Base-by-base conservation (phyloP, 2,888 invertebrate species). In the Metacarcinus magister region DNA sequence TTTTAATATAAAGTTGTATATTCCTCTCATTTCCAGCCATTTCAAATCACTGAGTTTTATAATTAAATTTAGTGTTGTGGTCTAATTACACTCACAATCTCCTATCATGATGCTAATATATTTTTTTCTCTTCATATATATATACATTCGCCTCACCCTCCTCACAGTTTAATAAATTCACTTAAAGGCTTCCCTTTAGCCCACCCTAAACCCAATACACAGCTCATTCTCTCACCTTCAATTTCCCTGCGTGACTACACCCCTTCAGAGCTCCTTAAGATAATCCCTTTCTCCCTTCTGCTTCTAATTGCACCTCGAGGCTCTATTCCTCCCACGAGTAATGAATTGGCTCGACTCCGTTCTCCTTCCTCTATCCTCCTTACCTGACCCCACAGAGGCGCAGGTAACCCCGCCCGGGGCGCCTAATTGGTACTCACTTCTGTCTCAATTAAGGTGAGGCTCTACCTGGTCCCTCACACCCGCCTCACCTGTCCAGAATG, bases 391-490 rank as follows among this genome's bases (percentile, higher is more conserved):
- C 82, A 82, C 82, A 82, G 32, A 28, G 82, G 32, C 82, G 32
- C 32, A 82, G 82, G 82, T 82, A 82, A 82, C 82, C 82, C 82
- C 82, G 82, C 28, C 82, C 82, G 13, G 32, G 82, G 32, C 82
- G 8, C 32, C 82, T 82, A 82, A 82, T 82, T 82, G 82, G 82
- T 82, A 82, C 82, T 82, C 82, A 82, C 82, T 82, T 82, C 82
- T 82, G 82, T 82, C 82, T 82, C 82, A 82, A 82, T 82, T 82
- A 82, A 82, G 82, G 82, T 82, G 82, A 82, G 32, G 82, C 82
- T 32, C 32, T 82, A 82, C 82, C 82, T 82, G 82, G 32, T 23
- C 82, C 82, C 32, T 82, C 23, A 82, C 75, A n/a, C n/a, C 75
- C 75, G 75, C 82, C 82, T 82, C 82, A 82, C 82, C 82, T 82